A percentile compares a stretch with the other conserved stretches of the same genome.
Evolutionary conservation across 2,113 vertebrate genomes (phyloP).

Genomic region (Spea bombifrons): DNA sequence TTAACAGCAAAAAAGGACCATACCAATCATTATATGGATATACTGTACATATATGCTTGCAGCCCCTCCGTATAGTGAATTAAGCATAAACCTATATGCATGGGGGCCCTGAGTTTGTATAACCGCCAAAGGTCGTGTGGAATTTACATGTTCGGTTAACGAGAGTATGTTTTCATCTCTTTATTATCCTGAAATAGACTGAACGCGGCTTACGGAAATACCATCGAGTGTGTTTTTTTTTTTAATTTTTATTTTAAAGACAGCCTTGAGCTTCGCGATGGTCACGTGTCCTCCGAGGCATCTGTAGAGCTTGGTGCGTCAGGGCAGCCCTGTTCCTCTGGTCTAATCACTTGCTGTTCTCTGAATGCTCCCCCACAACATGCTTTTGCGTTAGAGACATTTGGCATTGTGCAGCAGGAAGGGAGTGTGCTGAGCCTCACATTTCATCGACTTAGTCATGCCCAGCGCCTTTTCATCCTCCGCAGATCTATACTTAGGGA

Average conservation of each 20-base stretch:
- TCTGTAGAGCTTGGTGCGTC: not conserved
- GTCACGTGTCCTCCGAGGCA: not conserved
- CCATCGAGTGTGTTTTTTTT: not conserved
- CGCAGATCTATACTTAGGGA: slow-evolving; percentile 42
- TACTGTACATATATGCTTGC: too few relatives aligned
- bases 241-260: not conserved
- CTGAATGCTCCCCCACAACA: slow-evolving; percentile 38
- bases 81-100: too few relatives aligned
- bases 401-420: slow-evolving; percentile 44
- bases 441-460: slow-evolving; percentile 48
- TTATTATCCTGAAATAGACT: not conserved
- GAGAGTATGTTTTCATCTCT: not conserved
- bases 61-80: too few relatives aligned
- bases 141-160: too few relatives aligned
- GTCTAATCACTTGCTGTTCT: slow-evolving; percentile 3
- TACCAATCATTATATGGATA: too few relatives aligned
- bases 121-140: too few relatives aligned
- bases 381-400: slow-evolving; percentile 40
- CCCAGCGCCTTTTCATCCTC: slow-evolving; percentile 43
- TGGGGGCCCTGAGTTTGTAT: too few relatives aligned
- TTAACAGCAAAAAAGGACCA: too few relatives aligned
- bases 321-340: not conserved
- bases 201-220: not conserved
- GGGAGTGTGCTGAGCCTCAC: slow-evolving; percentile 46
- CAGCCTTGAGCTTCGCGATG: not conserved